These are phyloP conservation scores for Syngnathoides biaculeatus DNA, from an alignment of 2,113 vertebrate genomes.

Conservation along the genomic window DNA sequence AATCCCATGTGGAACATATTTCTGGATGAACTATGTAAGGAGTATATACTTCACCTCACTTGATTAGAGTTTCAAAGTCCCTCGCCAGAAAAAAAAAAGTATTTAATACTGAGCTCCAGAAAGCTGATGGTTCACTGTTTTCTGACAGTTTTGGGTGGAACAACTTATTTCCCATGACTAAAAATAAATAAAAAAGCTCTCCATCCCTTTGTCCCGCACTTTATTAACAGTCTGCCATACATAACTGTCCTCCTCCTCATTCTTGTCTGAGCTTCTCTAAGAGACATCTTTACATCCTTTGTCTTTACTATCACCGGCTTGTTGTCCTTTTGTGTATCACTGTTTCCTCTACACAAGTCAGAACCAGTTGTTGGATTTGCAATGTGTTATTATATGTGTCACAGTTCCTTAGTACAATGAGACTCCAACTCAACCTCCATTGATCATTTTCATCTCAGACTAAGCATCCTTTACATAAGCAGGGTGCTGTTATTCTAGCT, in stretches of 20 bases:
- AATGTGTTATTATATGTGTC: slow-evolving; percentile 42
- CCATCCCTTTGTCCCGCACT: slow-evolving; percentile 17
- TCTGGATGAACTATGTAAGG: slow-evolving; percentile 8
- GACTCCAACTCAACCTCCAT: slow-evolving; percentile 63
- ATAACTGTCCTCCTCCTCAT: slow-evolving; percentile 25
- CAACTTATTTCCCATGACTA: slow-evolving; percentile 38
- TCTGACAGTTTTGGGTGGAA: slow-evolving; percentile 59
- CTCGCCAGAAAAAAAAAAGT: slow-evolving; percentile 9
- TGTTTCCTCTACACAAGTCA: slow-evolving; percentile 25
- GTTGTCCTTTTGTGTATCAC: slow-evolving; percentile 22
- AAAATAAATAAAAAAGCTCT: slow-evolving; percentile 20
- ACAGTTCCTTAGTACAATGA: slow-evolving; percentile 45
- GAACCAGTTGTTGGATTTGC: slow-evolving; percentile 30
- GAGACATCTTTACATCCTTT: slow-evolving; percentile 14
- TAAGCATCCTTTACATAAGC: slow-evolving; percentile 56
- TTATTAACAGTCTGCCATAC: slow-evolving; percentile 7
- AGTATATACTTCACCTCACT: slow-evolving; percentile 20
- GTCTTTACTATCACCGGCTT: slow-evolving; percentile 24
- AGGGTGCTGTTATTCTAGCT: slow-evolving; percentile 67
- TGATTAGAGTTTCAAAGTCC: slow-evolving; percentile 21
- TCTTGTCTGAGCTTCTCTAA: slow-evolving; percentile 9
- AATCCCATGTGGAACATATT: slow-evolving; percentile 19
- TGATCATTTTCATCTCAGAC: slow-evolving; percentile 63
- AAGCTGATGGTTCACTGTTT: slow-evolving; percentile 38
- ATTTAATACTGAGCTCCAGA: slow-evolving; percentile 25